These are phyloP conservation scores for Microvelia longipes DNA, from an alignment of 1,140 invertebrate species.

Conservation along the genomic window DNA sequence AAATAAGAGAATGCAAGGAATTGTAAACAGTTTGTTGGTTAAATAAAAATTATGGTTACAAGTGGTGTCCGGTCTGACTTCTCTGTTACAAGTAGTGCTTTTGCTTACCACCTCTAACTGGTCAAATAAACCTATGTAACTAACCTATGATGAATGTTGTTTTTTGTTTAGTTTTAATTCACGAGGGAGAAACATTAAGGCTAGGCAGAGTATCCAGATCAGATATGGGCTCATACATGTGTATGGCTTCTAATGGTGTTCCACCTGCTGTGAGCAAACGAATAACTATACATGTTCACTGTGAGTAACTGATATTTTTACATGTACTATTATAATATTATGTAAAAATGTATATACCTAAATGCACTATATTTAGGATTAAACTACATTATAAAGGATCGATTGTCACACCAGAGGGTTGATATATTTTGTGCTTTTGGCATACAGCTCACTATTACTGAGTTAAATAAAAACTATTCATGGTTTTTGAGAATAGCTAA, in stretches of 20 bases:
- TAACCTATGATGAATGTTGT: background rate
- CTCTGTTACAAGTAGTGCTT: too few species aligned
- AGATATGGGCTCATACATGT: constrained; percentile 74
- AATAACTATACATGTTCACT: constrained; percentile 65
- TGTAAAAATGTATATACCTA: background rate
- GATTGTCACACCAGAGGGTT: background rate
- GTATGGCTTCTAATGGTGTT: constrained; percentile 59
- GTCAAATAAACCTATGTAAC: too few species aligned
- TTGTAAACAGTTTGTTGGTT: too few species aligned
- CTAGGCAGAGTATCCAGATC: constrained; percentile 63
- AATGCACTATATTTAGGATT: background rate
- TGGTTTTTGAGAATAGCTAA: too few species aligned
- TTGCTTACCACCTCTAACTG: too few species aligned
- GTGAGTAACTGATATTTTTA: constrained; percentile 40
- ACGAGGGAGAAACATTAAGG: constrained; percentile 58
- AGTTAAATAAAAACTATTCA: too few species aligned
- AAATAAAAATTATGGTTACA: too few species aligned
- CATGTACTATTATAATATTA: background rate
- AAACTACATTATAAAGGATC: background rate
- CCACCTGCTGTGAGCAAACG: constrained; percentile 68
- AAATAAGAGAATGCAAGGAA: too few species aligned
- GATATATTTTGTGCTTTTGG: background rate
- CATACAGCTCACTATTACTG: background rate
- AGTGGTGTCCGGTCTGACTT: too few species aligned
- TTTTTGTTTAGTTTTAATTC: constrained; percentile 39